A percentile compares a stretch with the other conserved stretches of the same genome.
Conservation (phyloP, 2,113 vertebrate genomes). For the Psittacus erithacus region DNA sequence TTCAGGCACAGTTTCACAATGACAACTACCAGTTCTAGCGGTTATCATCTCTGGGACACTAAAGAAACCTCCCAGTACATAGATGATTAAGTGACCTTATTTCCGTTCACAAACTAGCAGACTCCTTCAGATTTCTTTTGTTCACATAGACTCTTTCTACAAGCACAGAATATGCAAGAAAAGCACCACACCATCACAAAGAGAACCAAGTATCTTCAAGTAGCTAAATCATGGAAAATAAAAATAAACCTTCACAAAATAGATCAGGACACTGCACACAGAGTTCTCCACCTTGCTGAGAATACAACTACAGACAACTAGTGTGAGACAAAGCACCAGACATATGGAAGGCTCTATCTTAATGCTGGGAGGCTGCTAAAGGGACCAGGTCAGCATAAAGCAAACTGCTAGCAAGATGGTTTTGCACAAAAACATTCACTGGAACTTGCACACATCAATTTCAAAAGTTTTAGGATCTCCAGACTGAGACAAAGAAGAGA, state of each 20-base stretch:
- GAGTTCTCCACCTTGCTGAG: neutral
- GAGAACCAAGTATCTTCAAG: neutral
- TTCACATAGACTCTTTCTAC: neutral
- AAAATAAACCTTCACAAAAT: fast-evolving
- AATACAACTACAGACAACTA: fast-evolving
- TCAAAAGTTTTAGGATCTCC: neutral
- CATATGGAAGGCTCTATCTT: fast-evolving
- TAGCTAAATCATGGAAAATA: neutral
- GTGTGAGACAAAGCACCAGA: neutral
- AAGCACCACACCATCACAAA: neutral
- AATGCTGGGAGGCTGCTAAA: neutral
- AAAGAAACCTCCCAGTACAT: neutral
- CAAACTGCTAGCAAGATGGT: fast-evolving
- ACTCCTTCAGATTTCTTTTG: neutral
- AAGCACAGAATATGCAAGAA: fast-evolving
- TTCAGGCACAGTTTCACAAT: neutral
- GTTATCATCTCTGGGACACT: neutral
- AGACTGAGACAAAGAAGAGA: neutral
- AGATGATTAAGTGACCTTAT: neutral
- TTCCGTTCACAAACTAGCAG: neutral
- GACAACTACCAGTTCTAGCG: fast-evolving
- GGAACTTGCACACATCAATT: fast-evolving
- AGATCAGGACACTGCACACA: neutral
- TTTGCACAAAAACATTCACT: fast-evolving
- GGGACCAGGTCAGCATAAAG: neutral